Conservation (phyloP, 1,140 invertebrate species). For the Drosophila truncata region DNA sequence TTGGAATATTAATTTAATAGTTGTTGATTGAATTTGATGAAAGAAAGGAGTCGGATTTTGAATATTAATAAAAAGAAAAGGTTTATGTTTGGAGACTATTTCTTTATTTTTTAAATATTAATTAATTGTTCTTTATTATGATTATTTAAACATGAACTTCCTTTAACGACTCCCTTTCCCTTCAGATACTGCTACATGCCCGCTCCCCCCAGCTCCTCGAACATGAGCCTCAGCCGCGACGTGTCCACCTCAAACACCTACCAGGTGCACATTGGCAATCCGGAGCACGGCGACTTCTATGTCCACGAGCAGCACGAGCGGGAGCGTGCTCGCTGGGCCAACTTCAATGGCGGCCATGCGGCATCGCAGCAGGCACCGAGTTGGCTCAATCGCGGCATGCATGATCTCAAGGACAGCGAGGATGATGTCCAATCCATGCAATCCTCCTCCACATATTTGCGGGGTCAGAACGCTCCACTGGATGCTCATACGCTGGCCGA, state of each 20-base stretch:
- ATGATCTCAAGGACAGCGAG: constrained; percentile 82
- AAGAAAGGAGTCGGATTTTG: neutral
- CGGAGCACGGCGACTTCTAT: constrained; percentile 72
- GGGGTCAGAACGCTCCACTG: constrained; percentile 89
- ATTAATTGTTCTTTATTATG: neutral
- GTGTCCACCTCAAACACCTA: constrained; percentile 82
- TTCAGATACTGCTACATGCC: constrained; percentile 58
- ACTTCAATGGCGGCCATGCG: constrained; percentile 64
- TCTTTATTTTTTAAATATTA: neutral
- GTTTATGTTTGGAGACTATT: too few relatives aligned
- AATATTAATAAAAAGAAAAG: too few relatives aligned
- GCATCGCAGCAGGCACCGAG: constrained; percentile 52
- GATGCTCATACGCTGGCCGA: constrained; percentile 88
- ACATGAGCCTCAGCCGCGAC: constrained; percentile 74
- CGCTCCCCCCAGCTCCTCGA: constrained; percentile 63
- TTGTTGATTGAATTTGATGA: neutral
- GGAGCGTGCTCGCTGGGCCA: constrained; percentile 88
- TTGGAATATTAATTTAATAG: constrained; percentile 3
- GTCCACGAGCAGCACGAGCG: constrained; percentile 85
- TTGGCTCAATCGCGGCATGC: constrained; percentile 76
- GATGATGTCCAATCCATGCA: constrained; percentile 84
- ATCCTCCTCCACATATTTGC: constrained; percentile 86
- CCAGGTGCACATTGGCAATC: constrained; percentile 70
- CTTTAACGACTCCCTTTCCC: neutral
- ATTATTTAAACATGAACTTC: too few relatives aligned